These are phyloP conservation scores for Muschampia plurimacula DNA, from an alignment of 2,888 invertebrate species.

Conservation along the genomic window DNA sequence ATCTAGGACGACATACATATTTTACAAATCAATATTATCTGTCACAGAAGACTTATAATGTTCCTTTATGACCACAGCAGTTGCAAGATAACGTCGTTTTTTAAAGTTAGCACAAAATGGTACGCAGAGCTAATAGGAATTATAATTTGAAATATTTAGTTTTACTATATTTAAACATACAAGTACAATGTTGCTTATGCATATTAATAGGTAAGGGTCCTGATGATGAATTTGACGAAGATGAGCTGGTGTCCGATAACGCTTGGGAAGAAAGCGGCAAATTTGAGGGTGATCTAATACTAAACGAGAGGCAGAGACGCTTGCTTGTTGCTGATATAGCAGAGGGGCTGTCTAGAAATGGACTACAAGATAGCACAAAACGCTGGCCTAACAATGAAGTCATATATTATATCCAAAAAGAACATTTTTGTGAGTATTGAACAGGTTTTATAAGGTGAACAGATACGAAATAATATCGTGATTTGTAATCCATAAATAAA, in stretches of 20 bases:
- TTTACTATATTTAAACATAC: constrained; percentile 3
- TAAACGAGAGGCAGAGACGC: constrained; percentile 77
- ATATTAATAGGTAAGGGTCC: constrained; percentile 56
- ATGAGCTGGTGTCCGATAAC: constrained; percentile 66
- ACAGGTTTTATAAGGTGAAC: neutral
- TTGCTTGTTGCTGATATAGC: constrained; percentile 73
- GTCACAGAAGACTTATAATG: neutral
- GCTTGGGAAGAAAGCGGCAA: constrained; percentile 83
- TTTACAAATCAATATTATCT: constrained; percentile 23
- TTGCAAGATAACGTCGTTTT: neutral
- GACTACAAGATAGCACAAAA: constrained; percentile 73
- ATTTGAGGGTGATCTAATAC: constrained; percentile 82
- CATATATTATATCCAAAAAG: constrained; percentile 73
- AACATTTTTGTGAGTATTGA: constrained; percentile 76
- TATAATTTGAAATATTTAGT: constrained; percentile 18
- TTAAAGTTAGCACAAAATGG: neutral
- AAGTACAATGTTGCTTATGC: constrained; percentile 18
- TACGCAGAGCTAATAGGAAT: constrained; percentile 9
- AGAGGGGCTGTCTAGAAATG: constrained; percentile 77
- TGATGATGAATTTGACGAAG: constrained; percentile 66
- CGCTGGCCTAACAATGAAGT: constrained; percentile 81
- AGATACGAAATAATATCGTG: neutral
- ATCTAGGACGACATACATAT: constrained; percentile 25
- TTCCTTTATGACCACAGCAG: neutral
- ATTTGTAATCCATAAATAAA: neutral